phyloP scores from a whole-genome alignment of 2,113 vertebrate species.

The Numenius arquata region DNA sequence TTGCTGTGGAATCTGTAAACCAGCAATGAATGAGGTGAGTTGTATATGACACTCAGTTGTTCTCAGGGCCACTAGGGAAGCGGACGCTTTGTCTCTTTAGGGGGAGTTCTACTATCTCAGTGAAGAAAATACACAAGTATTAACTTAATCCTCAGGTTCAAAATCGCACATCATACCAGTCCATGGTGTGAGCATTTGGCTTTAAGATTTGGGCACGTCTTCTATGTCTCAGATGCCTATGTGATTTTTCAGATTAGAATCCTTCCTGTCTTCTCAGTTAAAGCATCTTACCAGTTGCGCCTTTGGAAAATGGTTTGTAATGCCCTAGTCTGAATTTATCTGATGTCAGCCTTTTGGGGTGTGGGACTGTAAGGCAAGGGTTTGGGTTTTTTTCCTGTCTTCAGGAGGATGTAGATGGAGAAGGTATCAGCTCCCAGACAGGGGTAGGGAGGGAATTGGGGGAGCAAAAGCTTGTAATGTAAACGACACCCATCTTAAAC shows the following conservation, averaged over 20 bases:
- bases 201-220: not conserved
- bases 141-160: not conserved
- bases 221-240: not conserved
- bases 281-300: not conserved
- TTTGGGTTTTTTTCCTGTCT: not conserved
- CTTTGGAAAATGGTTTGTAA: not conserved
- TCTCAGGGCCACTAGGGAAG: not conserved
- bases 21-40: not conserved
- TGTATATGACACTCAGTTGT: not conserved
- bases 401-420: not conserved
- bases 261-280: not conserved
- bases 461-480: not conserved
- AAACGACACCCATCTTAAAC: not conserved
- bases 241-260: not conserved
- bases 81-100: not conserved
- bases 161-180: not conserved
- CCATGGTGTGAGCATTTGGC: not conserved
- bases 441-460: not conserved
- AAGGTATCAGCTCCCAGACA: not conserved
- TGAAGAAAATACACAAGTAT: not conserved
- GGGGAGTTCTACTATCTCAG: not conserved
- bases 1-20: not conserved
- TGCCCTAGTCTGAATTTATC: not conserved
- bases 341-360: not conserved
- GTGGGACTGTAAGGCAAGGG: not conserved